Evolutionary conservation across 2,888 invertebrate species (phyloP), one percentile per base, ranked within the genome.

Genomic region (Harmothoe impar): DNA sequence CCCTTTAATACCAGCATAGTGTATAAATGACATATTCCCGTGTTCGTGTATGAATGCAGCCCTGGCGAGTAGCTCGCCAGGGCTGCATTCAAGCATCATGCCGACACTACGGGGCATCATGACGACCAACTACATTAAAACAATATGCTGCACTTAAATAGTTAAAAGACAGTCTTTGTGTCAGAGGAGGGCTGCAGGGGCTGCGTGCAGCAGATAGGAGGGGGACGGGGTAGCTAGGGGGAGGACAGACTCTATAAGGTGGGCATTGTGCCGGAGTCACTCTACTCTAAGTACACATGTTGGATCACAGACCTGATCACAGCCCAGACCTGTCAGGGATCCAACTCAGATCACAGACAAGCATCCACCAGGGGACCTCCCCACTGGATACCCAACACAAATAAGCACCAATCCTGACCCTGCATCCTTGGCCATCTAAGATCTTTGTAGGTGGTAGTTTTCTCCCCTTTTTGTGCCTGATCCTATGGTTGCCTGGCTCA

Each of bases 281-380:
- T n/a, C 23, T n/a, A 15, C 62, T 20, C 62, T 62, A 62, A 62
- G n/a, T 62, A 72, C 29, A 29, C 72, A 29, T 72, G 72, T 72
- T 72, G 25, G 72, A 72, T 72, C 29, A 72, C 29, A 72, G 72
- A 29, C 29, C 72, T 3, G 72, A 72, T 72, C 29, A 72, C 29
- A 72, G 72, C 0, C 29, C 72, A 25, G 72, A 72, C 72, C 72
- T 72, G 72, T 29, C 72, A 72, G 72, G 29, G 72, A 20, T 29
- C 72, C 31, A 1, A 72, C 72, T 15, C 72, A 29, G 72, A 72
- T 72, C 72, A 72, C 72, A 72, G 72, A n/a, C 72, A 72, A 25
- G 72, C 15, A 72, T 29, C 29, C 25, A 25, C 29, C 3, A 62
- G 62, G 62, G n/a, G 62, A 29, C 20, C 25, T 29, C 77, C 77